A percentile compares a stretch with the other conserved stretches of the same genome.
phyloP scores from a whole-genome alignment of 2,888 invertebrate species.

The Ectropis crepuscularia region DNA sequence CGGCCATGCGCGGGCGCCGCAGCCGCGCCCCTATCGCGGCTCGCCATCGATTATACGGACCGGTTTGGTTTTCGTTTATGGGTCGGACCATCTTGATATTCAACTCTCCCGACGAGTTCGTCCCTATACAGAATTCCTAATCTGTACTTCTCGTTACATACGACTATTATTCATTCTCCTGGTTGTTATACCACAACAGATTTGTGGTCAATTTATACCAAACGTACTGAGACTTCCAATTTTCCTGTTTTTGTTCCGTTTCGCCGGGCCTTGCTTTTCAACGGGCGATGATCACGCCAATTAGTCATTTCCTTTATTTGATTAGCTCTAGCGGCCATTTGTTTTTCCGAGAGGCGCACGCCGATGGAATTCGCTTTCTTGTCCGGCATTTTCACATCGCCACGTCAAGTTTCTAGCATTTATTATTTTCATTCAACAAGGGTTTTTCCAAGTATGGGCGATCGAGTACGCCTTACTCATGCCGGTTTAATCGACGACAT shows the following conservation, averaged over 20 bases:
- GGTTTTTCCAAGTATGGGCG: slow-evolving; percentile 61
- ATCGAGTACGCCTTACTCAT: slow-evolving; percentile 54
- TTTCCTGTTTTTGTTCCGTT: slow-evolving; percentile 26
- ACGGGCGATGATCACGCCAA: slow-evolving; percentile 41
- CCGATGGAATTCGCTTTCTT: slow-evolving; percentile 54
- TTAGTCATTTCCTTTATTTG: slow-evolving; percentile 56
- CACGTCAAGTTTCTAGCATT: slow-evolving; percentile 63
- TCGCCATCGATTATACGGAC: slow-evolving; percentile 79
- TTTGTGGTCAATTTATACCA: slow-evolving; percentile 35
- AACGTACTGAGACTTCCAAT: slow-evolving; percentile 27
- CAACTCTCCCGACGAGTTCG: slow-evolving; percentile 47
- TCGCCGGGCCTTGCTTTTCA: slow-evolving; percentile 23
- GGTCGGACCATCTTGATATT: slow-evolving; percentile 62
- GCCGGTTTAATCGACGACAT: slow-evolving; percentile 54
- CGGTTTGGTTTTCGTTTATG: slow-evolving; percentile 79
- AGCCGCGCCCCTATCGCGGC: slow-evolving; percentile 80
- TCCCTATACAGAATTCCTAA: slow-evolving; percentile 52
- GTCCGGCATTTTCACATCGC: slow-evolving; percentile 50
- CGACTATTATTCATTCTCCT: slow-evolving; percentile 43
- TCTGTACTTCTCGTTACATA: slow-evolving; percentile 45
- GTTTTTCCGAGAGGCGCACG: slow-evolving; percentile 51
- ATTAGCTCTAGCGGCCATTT: slow-evolving; percentile 42
- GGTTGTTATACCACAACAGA: slow-evolving; percentile 43
- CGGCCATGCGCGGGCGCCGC: slow-evolving; percentile 77
- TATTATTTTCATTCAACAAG: slow-evolving; percentile 72